Base-by-base conservation (phyloP, 2,888 invertebrate genomes). In the Catocala sponsa region DNA sequence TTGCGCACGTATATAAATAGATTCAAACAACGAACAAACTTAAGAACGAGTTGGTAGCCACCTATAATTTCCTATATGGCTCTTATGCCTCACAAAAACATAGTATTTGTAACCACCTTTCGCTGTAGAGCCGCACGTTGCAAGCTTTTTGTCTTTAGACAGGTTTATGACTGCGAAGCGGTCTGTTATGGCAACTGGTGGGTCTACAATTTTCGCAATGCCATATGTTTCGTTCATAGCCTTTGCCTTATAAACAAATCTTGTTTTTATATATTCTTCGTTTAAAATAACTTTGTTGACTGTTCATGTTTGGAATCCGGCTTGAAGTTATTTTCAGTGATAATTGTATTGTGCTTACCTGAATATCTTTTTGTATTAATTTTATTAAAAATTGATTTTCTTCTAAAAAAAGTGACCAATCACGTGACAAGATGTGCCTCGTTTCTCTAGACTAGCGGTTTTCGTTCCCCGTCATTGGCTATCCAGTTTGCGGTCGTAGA, bases 401-500 rank as follows among this genome's bases (percentile, higher is more conserved):
- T 13, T 15, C 48, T 47, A 65, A 72, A 72, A n/a, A 69, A 65
- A 56, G 7, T 49, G 42, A 44, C 43, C 47, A 63, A 58, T 61
- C 52, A 60, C 44, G 25, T 46, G 59, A 65, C 59, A 68, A 62
- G 65, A 66, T 61, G 44, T 72, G 68, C 65, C 50, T 71, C 55
- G 65, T 70, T 67, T 63, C 66, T 55, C 50, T 63, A n/a, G 46
- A 74, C 72, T 70, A 84, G 84, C 81, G 82, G 85, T 84, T 78
- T 78, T 63, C 63, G 83, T 85, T 80, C 76, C 76, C 78, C 81
- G 72, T 76, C 83, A 80, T 79, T 81, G 82, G 74, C 72, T 78
- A 86, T 85, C 74, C 73, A 79, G 76, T 83, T 85, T 88, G 89
- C 79, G 89, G 89, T 87, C 65, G 55, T 56, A 47, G 41, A 63